Conservation (phyloP, 2,113 vertebrate genomes). For the Enhydra lutris region DNA sequence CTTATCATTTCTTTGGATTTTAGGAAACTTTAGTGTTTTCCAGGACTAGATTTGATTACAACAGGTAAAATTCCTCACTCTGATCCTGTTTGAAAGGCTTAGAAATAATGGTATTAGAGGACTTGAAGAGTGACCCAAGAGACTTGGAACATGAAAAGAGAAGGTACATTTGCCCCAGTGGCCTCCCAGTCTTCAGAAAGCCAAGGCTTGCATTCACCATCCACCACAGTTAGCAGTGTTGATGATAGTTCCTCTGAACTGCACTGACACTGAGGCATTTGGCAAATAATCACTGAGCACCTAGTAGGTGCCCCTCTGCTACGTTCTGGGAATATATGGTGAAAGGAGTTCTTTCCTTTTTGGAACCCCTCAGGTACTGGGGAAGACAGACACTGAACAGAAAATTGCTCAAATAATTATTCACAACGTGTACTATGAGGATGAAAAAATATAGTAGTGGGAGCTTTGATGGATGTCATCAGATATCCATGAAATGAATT, state of each 20-base stretch:
- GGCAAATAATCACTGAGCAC: neutral
- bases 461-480: neutral
- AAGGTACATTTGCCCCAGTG: neutral
- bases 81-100: conserved; percentile 27
- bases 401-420: neutral
- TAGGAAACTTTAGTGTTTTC: conserved; percentile 46
- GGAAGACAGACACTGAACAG: neutral
- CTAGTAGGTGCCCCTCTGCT: neutral
- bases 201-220: neutral
- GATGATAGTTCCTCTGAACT: neutral
- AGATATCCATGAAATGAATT: neutral
- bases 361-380: neutral
- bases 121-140: neutral
- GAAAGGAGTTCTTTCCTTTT: neutral
- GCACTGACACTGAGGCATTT: neutral
- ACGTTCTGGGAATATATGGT: neutral
- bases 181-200: neutral
- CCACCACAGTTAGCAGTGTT: neutral
- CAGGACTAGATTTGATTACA: conserved; percentile 44
- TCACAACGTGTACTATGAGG: neutral
- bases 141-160: neutral
- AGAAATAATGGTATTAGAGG: neutral
- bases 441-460: neutral
- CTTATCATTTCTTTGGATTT: conserved; percentile 54
- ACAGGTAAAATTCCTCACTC: conserved; percentile 16